Base-by-base conservation (phyloP, 2,113 vertebrate genomes). In the Buteo buteo region DNA sequence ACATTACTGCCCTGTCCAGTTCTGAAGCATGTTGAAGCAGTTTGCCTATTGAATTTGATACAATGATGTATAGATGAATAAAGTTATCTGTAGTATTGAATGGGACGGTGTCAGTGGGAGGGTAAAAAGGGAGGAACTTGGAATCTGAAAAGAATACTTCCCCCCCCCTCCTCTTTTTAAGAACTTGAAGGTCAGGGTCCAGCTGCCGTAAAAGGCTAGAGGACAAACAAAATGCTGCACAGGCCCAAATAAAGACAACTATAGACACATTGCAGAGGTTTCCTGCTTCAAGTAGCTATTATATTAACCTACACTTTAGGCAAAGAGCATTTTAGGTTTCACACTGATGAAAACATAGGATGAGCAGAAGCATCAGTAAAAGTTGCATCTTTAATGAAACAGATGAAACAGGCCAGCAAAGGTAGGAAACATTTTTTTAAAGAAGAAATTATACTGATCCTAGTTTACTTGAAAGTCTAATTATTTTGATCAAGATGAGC, bases 51-150 rank as follows among this genome's bases (percentile, higher is more conserved):
- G 99, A 99, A 98, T 98, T 98, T 98, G 99, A 99, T 99, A 99
- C 99, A 99, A 99, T 99, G 99, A 99, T 99, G 98, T 98, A 98
- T 98, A 98, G 98, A 99, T 99, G 99, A 99, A 99, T 99, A 99
- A 99, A 99, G 99, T 99, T 99, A 99, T 99, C 99, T 99, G 98
- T 98, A 93, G 96, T 84, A 96, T 97, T 99, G 99, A 99, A 99
- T 99, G 98, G 99, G 99, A 99, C 98, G 98, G 98, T 99, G 99
- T 99, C 98, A 99, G 98, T 99, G 98, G 99, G 99, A 99, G 99
- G 99, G 99, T 98, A 98, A 97, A 98, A 99, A 98, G 98, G 97
- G 98, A 98, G 98, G 98, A 98, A 98, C 98, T 98, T 96, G 94
- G 94, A 98, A 98, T 98, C 97, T 99, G 98, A 99, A 99, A 99